Percentiles rank a stretch among this genome's conserved stretches.
These are phyloP conservation scores for Heliconius congener DNA, from an alignment of 1,140 invertebrate species.

Conservation along the genomic window DNA sequence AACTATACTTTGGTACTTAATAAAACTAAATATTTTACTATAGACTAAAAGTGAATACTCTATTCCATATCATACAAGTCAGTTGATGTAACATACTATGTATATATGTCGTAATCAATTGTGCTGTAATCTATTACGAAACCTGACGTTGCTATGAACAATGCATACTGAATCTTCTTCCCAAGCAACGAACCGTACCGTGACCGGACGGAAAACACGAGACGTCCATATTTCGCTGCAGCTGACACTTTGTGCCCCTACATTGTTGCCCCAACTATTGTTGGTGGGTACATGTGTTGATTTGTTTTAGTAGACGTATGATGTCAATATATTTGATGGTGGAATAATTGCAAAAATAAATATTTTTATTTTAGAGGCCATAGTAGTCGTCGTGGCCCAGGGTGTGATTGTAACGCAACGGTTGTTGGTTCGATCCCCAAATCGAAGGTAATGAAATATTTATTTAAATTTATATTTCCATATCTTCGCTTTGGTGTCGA, in stretches of 20 bases:
- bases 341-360: neutral
- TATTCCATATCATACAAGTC: too few relatives aligned
- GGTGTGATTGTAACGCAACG: too few relatives aligned
- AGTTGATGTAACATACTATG: neutral
- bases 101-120: neutral
- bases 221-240: neutral
- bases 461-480: too few relatives aligned
- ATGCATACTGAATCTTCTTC: constrained; percentile 6
- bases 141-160: neutral
- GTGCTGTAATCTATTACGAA: neutral
- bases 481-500: too few relatives aligned
- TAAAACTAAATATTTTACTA: too few relatives aligned
- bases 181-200: neutral
- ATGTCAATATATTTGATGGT: neutral
- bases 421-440: too few relatives aligned
- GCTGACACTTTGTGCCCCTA: constrained; percentile 4
- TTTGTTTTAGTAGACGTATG: neutral
- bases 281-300: neutral
- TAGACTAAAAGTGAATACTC: too few relatives aligned
- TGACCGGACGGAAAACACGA: constrained; percentile 6
- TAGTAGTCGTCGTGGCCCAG: too few relatives aligned
- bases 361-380: too few relatives aligned
- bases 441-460: too few relatives aligned
- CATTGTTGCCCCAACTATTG: neutral
- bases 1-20: too few relatives aligned